phyloP scores from a whole-genome alignment of 2,113 vertebrate genomes.

The Bagarius yarrelli region DNA sequence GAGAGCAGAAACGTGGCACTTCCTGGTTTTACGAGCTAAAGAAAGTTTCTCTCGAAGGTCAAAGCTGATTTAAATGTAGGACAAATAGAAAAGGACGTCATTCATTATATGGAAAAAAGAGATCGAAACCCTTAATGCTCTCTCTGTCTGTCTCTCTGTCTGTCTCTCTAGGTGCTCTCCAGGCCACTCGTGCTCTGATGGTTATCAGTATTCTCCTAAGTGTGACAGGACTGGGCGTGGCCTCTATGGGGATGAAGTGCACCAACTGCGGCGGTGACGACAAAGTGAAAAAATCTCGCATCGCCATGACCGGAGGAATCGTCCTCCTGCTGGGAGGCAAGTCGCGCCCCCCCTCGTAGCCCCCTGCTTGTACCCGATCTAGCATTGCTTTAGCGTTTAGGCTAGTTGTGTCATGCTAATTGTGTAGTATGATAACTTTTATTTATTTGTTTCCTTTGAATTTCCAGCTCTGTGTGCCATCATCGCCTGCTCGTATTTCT shows the following conservation, averaged over 20 bases:
- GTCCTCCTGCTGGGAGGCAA: slow-evolving; percentile 78
- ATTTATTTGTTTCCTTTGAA: background rate
- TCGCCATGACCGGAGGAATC: slow-evolving; percentile 80
- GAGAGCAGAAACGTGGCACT: background rate
- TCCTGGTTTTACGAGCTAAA: background rate
- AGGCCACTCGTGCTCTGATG: slow-evolving; percentile 87
- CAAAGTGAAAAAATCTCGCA: slow-evolving; percentile 76
- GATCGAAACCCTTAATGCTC: background rate
- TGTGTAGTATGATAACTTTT: background rate
- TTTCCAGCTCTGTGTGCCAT: slow-evolving; percentile 74
- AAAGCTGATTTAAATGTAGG: background rate
- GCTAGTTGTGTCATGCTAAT: background rate
- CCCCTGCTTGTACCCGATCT: background rate
- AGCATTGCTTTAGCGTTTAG: background rate
- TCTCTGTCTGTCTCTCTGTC: background rate
- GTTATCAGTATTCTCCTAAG: slow-evolving; percentile 75
- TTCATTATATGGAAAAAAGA: background rate
- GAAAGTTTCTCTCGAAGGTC: background rate
- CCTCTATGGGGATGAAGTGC: slow-evolving; percentile 88
- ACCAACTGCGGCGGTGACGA: slow-evolving; percentile 84
- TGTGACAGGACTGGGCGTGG: slow-evolving; percentile 67
- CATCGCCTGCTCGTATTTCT: slow-evolving; percentile 80
- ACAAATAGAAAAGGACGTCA: background rate
- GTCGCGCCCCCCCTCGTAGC: background rate
- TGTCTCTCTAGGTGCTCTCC: slow-evolving; percentile 69